Evolutionary conservation across 2,797 vertebrate species (phyloP).

Genomic region (Pyrrhura leucotis): DNA sequence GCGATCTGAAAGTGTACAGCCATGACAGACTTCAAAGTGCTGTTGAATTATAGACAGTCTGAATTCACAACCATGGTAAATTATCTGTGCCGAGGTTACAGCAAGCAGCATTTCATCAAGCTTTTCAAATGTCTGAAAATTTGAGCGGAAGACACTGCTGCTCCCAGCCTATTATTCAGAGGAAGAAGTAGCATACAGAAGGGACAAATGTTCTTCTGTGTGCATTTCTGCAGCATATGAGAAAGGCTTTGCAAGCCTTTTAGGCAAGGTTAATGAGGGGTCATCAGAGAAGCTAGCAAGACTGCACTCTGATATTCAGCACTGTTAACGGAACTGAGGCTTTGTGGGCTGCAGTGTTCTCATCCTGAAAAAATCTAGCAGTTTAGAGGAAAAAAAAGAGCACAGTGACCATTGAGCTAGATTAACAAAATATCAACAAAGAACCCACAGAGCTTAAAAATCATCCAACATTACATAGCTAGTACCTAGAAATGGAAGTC

Average conservation of each 20-base stretch:
- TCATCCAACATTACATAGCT: neutral
- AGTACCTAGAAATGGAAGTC: neutral
- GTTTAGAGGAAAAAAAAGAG: constrained; percentile 29
- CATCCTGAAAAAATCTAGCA: constrained; percentile 64
- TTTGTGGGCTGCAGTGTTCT: constrained; percentile 58
- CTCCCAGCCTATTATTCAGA: constrained; percentile 2
- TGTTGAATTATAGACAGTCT: neutral
- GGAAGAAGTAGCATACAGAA: constrained; percentile 30
- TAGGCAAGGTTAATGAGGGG: constrained; percentile 59
- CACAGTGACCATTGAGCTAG: constrained; percentile 18
- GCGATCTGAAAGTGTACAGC: neutral
- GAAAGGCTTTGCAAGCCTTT: constrained; percentile 49
- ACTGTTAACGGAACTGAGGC: constrained; percentile 47
- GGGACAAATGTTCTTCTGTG: constrained; percentile 59
- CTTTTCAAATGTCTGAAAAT: neutral
- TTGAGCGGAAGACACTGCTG: neutral
- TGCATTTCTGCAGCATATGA: constrained; percentile 36
- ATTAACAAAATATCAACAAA: constrained; percentile 51
- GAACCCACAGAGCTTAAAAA: constrained; percentile 41
- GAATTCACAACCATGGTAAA: constrained; percentile 1
- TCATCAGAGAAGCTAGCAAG: constrained; percentile 59
- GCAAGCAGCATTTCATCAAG: neutral
- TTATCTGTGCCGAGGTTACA: neutral
- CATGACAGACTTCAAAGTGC: neutral
- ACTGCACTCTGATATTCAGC: neutral